phyloP scores from a whole-genome alignment of 2,113 vertebrate genomes.

The Nannospalax galili region DNA sequence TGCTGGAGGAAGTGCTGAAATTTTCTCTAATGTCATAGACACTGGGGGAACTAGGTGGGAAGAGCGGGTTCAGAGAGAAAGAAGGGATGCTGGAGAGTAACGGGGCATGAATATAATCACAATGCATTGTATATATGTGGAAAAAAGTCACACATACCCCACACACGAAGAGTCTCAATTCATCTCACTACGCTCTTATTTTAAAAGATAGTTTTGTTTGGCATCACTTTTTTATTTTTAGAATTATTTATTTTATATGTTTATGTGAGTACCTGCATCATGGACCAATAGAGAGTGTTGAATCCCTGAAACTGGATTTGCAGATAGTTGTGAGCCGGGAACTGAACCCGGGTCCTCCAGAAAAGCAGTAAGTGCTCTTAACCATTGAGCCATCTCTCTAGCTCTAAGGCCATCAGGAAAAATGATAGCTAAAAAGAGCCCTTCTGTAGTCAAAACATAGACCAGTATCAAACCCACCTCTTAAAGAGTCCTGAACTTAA shows the following conservation, averaged over 20 bases:
- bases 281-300: not conserved
- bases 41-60: not conserved
- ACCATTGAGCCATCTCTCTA: not conserved
- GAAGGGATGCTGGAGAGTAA: not conserved
- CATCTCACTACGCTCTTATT: no score
- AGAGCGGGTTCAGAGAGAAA: not conserved
- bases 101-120: not conserved
- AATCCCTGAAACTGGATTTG: not conserved
- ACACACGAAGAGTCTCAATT: no score
- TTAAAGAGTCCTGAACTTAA: no score
- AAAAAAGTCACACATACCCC: no score
- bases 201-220: not conserved
- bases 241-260: not conserved
- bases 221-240: not conserved
- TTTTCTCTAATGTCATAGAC: not conserved
- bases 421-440: no score
- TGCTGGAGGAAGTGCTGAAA: not conserved
- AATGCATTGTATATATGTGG: not conserved
- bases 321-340: not conserved
- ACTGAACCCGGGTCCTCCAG: not conserved
- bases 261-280: not conserved
- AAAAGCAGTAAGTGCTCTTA: not conserved
- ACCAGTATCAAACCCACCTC: no score
- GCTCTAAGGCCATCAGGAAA: not conserved
- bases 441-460: no score